Percentiles rank a stretch among this genome's conserved stretches.
Conservation (phyloP, 2,888 invertebrate genomes). For the Dynastes grantii region DNA sequence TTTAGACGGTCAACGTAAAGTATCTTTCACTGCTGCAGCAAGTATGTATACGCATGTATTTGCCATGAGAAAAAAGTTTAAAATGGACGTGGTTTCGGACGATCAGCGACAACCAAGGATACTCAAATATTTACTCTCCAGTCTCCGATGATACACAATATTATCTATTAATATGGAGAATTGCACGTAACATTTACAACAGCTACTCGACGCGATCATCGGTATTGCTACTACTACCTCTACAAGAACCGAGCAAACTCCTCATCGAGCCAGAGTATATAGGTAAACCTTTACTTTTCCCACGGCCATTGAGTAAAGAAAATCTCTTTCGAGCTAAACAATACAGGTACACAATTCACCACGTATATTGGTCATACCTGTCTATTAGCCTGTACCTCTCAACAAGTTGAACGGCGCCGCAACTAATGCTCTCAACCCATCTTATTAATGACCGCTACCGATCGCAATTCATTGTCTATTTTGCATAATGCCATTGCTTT, state of each 20-base stretch:
- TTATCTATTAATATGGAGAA: conserved; percentile 49
- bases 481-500: conserved; percentile 57
- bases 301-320: conserved; percentile 63
- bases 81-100: conserved; percentile 8
- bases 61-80: conserved; percentile 30
- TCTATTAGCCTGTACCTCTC: conserved; percentile 65
- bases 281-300: conserved; percentile 66
- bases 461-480: conserved; percentile 60
- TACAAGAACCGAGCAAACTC: conserved; percentile 18
- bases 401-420: conserved; percentile 63
- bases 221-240: conserved; percentile 48
- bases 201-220: conserved; percentile 37
- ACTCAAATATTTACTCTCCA: conserved; percentile 46
- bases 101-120: conserved; percentile 28
- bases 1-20: conserved; percentile 13
- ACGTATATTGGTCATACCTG: conserved; percentile 55
- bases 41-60: conserved; percentile 23
- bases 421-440: conserved; percentile 56
- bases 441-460: conserved; percentile 58
- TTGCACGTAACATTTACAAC: conserved; percentile 49
- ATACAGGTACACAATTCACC: conserved; percentile 67
- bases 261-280: conserved; percentile 46
- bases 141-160: conserved; percentile 44
- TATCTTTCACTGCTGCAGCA: neutral
- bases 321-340: conserved; percentile 61